These are phyloP conservation scores for Peromyscus nudipes DNA, from an alignment of 2,797 vertebrate species.

Conservation along the genomic window DNA sequence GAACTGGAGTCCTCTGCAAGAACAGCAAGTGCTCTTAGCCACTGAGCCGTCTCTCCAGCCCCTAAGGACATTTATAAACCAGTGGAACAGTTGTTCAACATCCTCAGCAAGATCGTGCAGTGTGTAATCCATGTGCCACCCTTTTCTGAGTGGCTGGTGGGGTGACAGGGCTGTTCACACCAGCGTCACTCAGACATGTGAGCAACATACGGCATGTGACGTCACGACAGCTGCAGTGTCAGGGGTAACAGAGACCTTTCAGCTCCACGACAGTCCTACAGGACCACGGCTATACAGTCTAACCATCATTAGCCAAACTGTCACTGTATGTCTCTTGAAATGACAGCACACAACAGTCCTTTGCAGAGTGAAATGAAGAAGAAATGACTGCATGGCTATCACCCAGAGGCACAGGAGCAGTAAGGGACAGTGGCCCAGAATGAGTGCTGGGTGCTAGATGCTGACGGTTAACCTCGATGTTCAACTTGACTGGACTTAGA, in stretches of 20 bases:
- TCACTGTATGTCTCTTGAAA: too few species aligned
- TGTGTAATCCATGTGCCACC: neutral
- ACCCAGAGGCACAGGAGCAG: neutral
- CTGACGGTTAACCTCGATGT: neutral
- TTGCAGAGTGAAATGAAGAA: neutral
- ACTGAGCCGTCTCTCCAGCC: neutral
- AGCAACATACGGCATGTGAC: neutral
- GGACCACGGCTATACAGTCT: too few species aligned
- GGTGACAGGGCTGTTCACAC: neutral
- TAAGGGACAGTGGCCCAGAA: neutral
- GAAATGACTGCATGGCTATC: neutral
- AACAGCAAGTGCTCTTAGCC: neutral
- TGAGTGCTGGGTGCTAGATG: neutral
- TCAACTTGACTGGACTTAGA: neutral
- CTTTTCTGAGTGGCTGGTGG: neutral
- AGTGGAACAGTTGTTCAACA: too few species aligned
- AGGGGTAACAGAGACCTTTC: neutral
- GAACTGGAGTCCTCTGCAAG: neutral
- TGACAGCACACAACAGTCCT: neutral
- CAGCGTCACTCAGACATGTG: neutral
- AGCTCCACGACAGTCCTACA: neutral
- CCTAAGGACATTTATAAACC: neutral
- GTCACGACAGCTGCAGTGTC: neutral
- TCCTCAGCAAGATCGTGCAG: neutral
- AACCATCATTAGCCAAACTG: neutral